Conservation (phyloP, 2,888 invertebrate genomes). For the Diploptera punctata region DNA sequence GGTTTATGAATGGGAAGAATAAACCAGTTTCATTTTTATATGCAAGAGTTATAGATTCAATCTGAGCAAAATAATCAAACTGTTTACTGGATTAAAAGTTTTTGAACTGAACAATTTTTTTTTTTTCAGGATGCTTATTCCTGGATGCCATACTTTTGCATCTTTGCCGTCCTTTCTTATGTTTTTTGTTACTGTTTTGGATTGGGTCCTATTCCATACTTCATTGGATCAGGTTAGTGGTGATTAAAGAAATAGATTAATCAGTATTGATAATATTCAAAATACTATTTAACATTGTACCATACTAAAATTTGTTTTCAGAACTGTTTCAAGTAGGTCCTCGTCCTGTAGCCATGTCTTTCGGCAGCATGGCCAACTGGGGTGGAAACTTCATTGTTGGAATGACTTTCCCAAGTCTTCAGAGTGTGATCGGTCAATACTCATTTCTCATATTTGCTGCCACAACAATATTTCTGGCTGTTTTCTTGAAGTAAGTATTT, state of each 20-base stretch:
- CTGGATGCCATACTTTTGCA: conserved; percentile 77
- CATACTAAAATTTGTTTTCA: conserved; percentile 48
- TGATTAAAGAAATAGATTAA: no score
- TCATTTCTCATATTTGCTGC: conserved; percentile 78
- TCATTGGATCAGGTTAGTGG: conserved; percentile 77
- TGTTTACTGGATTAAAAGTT: no score
- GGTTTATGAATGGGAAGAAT: no score
- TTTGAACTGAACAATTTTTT: no score
- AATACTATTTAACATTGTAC: no score
- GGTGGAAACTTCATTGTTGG: conserved; percentile 86
- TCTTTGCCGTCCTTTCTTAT: conserved; percentile 72
- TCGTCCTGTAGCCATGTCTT: conserved; percentile 83
- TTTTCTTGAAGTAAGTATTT: conserved; percentile 65
- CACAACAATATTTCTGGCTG: conserved; percentile 60
- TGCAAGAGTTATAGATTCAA: no score
- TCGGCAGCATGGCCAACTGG: conserved; percentile 89
- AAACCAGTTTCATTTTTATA: no score
- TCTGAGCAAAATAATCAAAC: no score
- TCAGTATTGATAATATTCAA: no score
- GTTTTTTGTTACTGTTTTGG: conserved; percentile 84
- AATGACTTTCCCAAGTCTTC: conserved; percentile 73
- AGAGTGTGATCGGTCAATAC: conserved; percentile 68
- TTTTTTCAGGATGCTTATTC: conserved; percentile 61
- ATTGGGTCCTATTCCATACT: conserved; percentile 86
- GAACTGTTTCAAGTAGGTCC: conserved; percentile 87